Conservation (phyloP, 2,113 vertebrate species). For the Hydrolagus affinis region DNA sequence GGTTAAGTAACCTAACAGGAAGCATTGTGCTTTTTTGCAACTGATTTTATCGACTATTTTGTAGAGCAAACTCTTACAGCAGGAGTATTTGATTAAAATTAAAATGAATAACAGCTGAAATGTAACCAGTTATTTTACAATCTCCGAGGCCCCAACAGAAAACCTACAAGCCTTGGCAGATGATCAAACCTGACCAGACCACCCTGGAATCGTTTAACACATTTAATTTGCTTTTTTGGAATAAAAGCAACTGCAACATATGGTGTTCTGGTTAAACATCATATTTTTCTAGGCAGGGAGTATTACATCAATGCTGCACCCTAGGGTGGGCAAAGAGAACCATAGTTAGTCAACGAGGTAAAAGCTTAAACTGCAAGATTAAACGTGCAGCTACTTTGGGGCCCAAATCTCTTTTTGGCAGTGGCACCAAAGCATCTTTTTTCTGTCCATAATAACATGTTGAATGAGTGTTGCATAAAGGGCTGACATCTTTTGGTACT, state of each 20-base stretch:
- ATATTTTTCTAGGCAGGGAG: neutral
- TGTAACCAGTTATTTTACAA: neutral
- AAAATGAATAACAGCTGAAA: neutral
- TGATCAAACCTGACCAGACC: neutral
- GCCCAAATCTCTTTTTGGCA: neutral
- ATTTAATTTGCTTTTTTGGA: neutral
- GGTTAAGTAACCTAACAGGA: neutral
- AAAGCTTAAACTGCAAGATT: neutral
- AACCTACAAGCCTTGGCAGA: conserved; percentile 1
- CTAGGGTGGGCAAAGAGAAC: neutral
- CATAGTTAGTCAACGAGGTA: neutral
- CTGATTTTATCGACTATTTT: too few species aligned
- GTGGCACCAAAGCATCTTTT: neutral
- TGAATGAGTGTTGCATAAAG: too few species aligned
- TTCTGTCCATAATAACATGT: too few species aligned
- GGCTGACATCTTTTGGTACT: too few species aligned
- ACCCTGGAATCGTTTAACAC: neutral
- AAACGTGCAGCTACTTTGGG: neutral
- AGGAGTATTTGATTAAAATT: neutral
- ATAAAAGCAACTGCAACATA: neutral
- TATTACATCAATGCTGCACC: neutral
- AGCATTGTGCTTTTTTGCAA: neutral
- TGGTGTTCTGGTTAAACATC: conserved; percentile 18
- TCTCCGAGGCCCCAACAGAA: too few species aligned
- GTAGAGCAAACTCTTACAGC: neutral